phyloP scores from a whole-genome alignment of 1,140 invertebrate genomes.

The Papilio xuthus region DNA sequence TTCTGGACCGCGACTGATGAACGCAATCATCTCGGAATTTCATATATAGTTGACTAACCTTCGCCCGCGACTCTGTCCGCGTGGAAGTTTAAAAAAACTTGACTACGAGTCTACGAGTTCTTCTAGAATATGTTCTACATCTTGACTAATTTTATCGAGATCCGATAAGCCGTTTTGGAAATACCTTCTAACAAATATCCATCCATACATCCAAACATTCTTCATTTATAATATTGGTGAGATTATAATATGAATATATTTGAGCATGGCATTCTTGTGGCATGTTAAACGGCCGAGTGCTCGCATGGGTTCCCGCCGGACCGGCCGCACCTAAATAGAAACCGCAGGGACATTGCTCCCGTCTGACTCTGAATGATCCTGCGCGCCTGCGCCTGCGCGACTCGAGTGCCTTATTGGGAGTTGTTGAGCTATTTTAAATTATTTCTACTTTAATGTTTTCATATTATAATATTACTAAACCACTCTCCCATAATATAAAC shows the following conservation, averaged over 20 bases:
- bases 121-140: no score
- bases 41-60: neutral
- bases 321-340: slow-evolving; percentile 80
- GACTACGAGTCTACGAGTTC: no score
- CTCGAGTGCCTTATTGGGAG: slow-evolving; percentile 70
- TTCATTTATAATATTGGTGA: no score
- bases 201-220: no score
- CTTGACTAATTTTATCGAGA: no score
- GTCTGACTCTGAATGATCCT: slow-evolving; percentile 68
- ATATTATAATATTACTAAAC: neutral
- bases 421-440: slow-evolving; percentile 51
- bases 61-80: no score
- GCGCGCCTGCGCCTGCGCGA: slow-evolving; percentile 47
- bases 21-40: neutral
- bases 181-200: no score
- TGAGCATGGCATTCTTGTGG: slow-evolving; percentile 68
- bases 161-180: no score
- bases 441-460: slow-evolving; percentile 1
- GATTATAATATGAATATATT: slow-evolving; percentile 5
- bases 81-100: no score
- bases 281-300: slow-evolving; percentile 69
- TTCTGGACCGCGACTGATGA: neutral
- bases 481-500: neutral
- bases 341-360: slow-evolving; percentile 80
- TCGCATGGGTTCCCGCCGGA: slow-evolving; percentile 69